Evolutionary conservation across 2,113 vertebrate species (phyloP), one percentile per base, ranked within the genome.

Genomic region (Silurus glanis): DNA sequence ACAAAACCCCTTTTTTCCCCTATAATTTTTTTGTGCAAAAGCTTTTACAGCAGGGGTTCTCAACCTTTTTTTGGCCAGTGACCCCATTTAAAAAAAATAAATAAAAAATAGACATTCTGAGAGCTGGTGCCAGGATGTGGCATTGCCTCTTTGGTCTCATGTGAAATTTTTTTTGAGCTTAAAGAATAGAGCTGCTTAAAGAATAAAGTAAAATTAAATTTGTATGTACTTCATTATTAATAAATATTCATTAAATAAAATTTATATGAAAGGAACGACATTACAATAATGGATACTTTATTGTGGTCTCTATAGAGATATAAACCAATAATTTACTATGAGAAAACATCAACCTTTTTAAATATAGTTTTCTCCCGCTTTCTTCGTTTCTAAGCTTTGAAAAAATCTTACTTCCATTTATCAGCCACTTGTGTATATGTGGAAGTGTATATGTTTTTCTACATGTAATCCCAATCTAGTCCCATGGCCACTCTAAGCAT

Each of bases 371-470:
- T 51, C 69, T 14, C 56, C 28, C 12, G 21, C 14, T 75, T 74
- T 80, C 37, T 64, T 76, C 66, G 75, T 8, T 13, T 61, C 49
- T 7, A 47, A 51, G 66, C 64, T 83, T n/a, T 76, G 49, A 9
- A 25, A 25, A 56, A 81, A 7, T 51, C 61, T 53, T 4, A 9
- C 25, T 19, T 78, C 21, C 28, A 61, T 62, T 85, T 80, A 19
- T 58, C 4, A n/a, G 37, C 49, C 51, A 53, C 19, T 47, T 55
- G 19, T 72, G 67, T 47, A 71, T 55, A 71, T 17, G 64, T 37
- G 25, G 74, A 69, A 55, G 55, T 80, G 67, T 75, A 49, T 82
- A 28, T 23, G 84, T 79, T 58, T 84, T 58, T 28, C 45, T 82
- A n/a, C 69, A 9, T 53, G 53, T 81, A 55, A 80, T 59, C 59